These are phyloP conservation scores for Drepanosiphum platanoidis DNA, from an alignment of 2,888 invertebrate species.

Conservation along the genomic window DNA sequence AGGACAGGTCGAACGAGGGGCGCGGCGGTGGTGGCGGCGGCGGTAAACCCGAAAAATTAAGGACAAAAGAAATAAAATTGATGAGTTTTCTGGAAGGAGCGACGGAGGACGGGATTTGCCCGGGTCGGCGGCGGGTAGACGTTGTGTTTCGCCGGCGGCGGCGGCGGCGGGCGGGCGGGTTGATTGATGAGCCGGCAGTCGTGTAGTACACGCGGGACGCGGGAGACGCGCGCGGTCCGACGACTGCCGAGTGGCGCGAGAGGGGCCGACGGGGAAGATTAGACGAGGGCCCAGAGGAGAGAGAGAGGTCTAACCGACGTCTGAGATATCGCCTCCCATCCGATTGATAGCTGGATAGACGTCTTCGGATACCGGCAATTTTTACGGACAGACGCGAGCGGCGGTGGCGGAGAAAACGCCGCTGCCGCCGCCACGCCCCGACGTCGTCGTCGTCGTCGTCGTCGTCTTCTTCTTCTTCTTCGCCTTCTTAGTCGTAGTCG, in stretches of 20 bases:
- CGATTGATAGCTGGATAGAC: slow-evolving; percentile 61
- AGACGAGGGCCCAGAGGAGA: background rate
- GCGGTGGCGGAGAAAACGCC: too few relatives aligned
- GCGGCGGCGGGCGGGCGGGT: slow-evolving; percentile 21
- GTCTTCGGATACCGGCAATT: slow-evolving; percentile 61
- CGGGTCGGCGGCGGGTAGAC: background rate
- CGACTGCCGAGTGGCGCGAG: too few relatives aligned
- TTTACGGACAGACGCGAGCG: slow-evolving; percentile 59
- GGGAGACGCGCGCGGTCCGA: background rate
- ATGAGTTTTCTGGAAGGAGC: slow-evolving; percentile 48
- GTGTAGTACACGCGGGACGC: slow-evolving; percentile 20
- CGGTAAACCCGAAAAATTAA: slow-evolving; percentile 62
- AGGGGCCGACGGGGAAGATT: background rate
- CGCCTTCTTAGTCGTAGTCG: too few relatives aligned
- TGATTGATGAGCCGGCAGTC: slow-evolving; percentile 57
- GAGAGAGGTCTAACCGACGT: slow-evolving; percentile 49
- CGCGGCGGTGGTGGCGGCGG: background rate
- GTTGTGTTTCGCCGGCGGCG: slow-evolving; percentile 39
- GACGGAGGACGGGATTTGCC: slow-evolving; percentile 17
- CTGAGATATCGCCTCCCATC: slow-evolving; percentile 60
- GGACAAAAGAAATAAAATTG: slow-evolving; percentile 59
- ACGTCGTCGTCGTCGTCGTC: background rate
- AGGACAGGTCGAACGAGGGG: background rate
- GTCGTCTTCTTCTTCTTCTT: too few relatives aligned
- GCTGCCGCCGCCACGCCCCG: slow-evolving; percentile 1